Percentiles rank a stretch among this genome's conserved stretches.
Conservation (phyloP, 2,113 vertebrate genomes). For the Pangasianodon gigas region DNA sequence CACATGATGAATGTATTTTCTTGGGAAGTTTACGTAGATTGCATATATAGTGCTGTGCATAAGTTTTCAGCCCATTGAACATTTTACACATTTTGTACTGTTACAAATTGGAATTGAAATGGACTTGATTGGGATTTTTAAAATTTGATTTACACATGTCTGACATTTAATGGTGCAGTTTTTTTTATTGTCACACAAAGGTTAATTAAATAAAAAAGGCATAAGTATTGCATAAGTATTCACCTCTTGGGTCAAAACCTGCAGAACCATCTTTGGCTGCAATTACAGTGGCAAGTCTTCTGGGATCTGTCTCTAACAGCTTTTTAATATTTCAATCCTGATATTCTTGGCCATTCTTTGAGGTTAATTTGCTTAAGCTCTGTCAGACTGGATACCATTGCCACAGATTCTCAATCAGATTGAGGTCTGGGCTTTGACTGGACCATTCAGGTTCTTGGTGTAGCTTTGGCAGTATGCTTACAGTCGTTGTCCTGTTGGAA, state of each 20-base stretch:
- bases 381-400: background rate
- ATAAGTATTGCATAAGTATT: background rate
- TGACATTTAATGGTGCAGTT: background rate
- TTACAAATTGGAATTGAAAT: background rate
- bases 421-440: background rate
- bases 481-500: no score
- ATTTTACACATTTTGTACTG: background rate
- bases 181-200: background rate
- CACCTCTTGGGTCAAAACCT: background rate
- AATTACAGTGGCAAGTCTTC: background rate
- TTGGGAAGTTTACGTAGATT: background rate
- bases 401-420: background rate
- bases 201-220: background rate
- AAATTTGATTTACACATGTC: background rate
- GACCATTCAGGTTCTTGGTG: no score
- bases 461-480: no score
- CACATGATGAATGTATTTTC: background rate
- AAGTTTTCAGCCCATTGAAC: background rate
- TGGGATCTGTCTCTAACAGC: background rate
- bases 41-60: background rate
- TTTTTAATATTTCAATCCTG: background rate
- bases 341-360: background rate
- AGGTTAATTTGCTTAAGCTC: background rate
- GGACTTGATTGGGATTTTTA: background rate
- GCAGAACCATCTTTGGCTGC: background rate